A percentile compares a stretch with the other conserved stretches of the same genome.
Evolutionary conservation across 2,888 invertebrate species (phyloP).

Genomic region (Matsumyia berberina): DNA sequence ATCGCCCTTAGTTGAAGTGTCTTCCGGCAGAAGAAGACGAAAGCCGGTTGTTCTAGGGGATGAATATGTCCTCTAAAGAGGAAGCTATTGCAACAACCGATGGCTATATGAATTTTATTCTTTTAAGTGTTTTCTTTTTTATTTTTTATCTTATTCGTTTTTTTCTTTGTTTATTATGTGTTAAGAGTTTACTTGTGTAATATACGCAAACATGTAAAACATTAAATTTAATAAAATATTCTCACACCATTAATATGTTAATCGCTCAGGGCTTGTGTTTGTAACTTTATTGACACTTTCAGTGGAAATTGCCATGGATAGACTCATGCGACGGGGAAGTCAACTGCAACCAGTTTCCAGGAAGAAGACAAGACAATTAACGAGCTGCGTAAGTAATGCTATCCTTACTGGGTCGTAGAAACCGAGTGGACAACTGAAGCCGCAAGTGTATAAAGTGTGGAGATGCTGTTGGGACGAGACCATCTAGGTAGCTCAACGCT

Average conservation of each 20-base stretch:
- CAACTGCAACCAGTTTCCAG: too few species aligned
- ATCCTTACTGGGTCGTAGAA: too few species aligned
- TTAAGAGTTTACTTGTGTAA: constrained; percentile 54
- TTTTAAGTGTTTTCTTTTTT: constrained; percentile 9
- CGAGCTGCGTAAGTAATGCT: too few species aligned
- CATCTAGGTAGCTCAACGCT: too few species aligned
- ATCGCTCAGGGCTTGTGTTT: too few species aligned
- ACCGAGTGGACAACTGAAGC: too few species aligned
- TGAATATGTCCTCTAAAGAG: constrained; percentile 10
- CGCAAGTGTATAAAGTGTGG: too few species aligned
- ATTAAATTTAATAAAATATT: constrained; percentile 13
- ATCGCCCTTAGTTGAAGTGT: constrained; percentile 44
- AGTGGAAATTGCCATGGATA: too few species aligned
- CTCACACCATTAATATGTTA: neutral
- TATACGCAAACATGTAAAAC: constrained; percentile 54
- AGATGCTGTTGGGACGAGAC: too few species aligned
- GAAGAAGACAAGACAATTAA: too few species aligned
- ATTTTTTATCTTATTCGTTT: constrained; percentile 12
- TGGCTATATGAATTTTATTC: constrained; percentile 5
- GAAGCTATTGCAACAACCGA: neutral
- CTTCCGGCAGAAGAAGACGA: constrained; percentile 23
- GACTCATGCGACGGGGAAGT: too few species aligned
- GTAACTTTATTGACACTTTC: too few species aligned
- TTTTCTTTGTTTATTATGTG: constrained; percentile 8
- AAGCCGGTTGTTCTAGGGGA: constrained; percentile 42